Base-by-base conservation (phyloP, 2,888 invertebrate genomes). In the Cataglyphis rosenhaueri region DNA sequence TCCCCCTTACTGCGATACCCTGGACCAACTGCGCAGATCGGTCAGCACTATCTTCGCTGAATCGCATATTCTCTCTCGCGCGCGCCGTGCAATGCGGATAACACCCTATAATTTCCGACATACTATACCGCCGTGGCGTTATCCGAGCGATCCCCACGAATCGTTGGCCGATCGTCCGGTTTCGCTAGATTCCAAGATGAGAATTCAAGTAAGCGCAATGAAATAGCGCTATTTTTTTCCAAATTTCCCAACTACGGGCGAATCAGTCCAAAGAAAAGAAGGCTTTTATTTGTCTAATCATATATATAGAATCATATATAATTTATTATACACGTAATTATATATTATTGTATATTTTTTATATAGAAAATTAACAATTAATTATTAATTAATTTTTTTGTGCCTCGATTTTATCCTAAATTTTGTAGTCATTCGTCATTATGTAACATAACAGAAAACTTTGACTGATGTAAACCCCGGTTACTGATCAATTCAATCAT, bases 81-180 rank as follows among this genome's bases (percentile, higher is more conserved):
- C 87, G 89, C 78, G 78, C 78, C 57, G 87, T 91, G 87, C 88
- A 84, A 87, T 90, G 91, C 89, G 91, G 90, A 92, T 93, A 92
- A 92, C 92, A 93, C 93, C 93, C 93, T 93, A 91, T 93, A 93
- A 93, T 93, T 93, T 93, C 91, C 92, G 92, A 93, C 92, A 92
- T 92, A 92, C 91, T 93, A 91, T 86, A 92, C 92, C 92, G 89
- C 84, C 88, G 70, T 81, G 84, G 74, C 85, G 88, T 92, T 93
- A 93, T 92, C 92, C 91, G 87, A 84, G 85, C 89, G 92, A 92
- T 92, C 92, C 91, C 79, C 87, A 78, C 85, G 90, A 89, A 92
- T 92, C 92, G 59, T 89, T 74, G 87, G 82, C 73, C 88, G 92
- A 92, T 92, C 92, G 90, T 87, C 85, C 87, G 86, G 90, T 92